Evolutionary conservation across 53 echinoderm and acorn worm species (phyloP).

Genomic region (Holothuria leucospilota): DNA sequence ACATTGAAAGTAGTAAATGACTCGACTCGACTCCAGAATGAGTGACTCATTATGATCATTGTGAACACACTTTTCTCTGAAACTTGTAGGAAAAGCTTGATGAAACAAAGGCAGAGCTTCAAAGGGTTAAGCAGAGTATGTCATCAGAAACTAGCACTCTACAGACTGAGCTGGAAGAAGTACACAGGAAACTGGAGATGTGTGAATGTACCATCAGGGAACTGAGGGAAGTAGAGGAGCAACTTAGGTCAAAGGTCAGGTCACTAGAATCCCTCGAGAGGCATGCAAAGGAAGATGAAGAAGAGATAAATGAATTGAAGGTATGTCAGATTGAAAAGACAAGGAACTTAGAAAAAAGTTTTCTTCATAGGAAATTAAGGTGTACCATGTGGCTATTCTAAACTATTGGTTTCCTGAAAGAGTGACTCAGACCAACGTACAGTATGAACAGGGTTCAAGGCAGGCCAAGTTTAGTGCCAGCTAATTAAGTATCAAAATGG

Average conservation of each 20-base stretch:
- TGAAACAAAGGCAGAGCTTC: slow-evolving; percentile 24
- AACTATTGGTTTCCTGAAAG: too few relatives aligned
- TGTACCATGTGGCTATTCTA: too few relatives aligned
- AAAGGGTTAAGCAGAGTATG: not conserved
- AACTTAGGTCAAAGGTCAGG: slow-evolving; percentile 39
- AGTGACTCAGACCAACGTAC: too few relatives aligned
- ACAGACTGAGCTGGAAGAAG: not conserved
- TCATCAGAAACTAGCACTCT: not conserved
- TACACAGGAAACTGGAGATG: slow-evolving; percentile 1
- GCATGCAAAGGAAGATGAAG: slow-evolving; percentile 61
- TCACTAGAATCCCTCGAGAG: slow-evolving; percentile 26
- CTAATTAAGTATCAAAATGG: too few relatives aligned
- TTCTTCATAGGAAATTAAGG: too few relatives aligned
- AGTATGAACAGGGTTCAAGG: too few relatives aligned
- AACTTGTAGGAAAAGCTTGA: slow-evolving; percentile 15
- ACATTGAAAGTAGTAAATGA: too few relatives aligned
- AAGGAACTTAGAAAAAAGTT: too few relatives aligned
- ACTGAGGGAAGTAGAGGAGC: slow-evolving; percentile 27
- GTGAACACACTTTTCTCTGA: too few relatives aligned
- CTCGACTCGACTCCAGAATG: too few relatives aligned
- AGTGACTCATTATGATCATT: too few relatives aligned
- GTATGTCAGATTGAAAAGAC: not conserved
- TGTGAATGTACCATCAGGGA: not conserved
- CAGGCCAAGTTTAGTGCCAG: too few relatives aligned
- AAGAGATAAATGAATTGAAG: slow-evolving; percentile 56